phyloP scores from a whole-genome alignment of 2,797 vertebrate genomes.

The Carcharodon carcharias region DNA sequence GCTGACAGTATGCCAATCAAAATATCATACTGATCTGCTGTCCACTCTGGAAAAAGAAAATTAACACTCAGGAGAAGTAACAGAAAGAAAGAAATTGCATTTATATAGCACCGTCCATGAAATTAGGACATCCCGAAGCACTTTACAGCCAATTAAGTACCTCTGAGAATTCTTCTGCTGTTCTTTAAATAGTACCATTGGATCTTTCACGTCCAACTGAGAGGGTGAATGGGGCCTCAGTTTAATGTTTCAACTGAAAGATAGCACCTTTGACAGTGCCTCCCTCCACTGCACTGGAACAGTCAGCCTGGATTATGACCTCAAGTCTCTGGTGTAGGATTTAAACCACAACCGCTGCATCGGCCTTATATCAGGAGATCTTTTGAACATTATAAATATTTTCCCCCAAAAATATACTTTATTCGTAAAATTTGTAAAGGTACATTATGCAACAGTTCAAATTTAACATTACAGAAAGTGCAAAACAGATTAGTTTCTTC shows the following conservation, averaged over 20 bases:
- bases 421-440: background rate
- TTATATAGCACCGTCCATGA: background rate
- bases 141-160: background rate
- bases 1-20: constrained; percentile 89
- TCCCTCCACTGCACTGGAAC: background rate
- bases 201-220: background rate
- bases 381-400: background rate
- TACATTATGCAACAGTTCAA: background rate
- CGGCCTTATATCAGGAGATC: background rate
- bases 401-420: background rate
- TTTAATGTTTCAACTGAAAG: background rate
- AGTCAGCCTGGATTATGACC: background rate
- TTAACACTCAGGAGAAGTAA: constrained; percentile 42
- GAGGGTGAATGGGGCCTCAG: background rate
- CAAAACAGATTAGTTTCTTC: background rate
- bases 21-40: constrained; percentile 65
- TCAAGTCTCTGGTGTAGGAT: background rate
- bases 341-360: background rate
- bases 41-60: constrained; percentile 55
- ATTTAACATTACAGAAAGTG: background rate
- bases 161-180: background rate
- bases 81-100: background rate
- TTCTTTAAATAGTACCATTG: background rate
- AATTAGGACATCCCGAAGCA: background rate
- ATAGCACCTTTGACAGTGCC: background rate